Percentiles rank a stretch among this genome's conserved stretches.
Evolutionary conservation across 2,888 invertebrate genomes (phyloP).

Genomic region (Andrena flavipes): DNA sequence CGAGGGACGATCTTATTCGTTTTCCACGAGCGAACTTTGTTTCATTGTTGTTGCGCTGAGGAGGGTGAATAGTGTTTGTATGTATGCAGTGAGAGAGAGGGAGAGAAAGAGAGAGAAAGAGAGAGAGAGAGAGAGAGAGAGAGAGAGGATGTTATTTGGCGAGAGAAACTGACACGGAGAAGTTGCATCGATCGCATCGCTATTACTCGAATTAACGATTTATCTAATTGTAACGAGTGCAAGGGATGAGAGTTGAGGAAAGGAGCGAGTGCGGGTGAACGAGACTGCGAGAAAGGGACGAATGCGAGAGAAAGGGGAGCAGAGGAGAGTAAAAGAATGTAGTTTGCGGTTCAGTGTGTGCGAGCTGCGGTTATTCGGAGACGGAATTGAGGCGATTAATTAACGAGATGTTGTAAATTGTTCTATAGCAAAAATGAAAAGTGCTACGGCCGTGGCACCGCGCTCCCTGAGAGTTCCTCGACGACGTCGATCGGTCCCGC

Average conservation of each 20-base stretch:
- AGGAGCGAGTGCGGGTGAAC: conserved; percentile 21
- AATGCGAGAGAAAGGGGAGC: conserved; percentile 15
- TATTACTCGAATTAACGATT: conserved; percentile 62
- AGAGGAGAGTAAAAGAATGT: conserved; percentile 31
- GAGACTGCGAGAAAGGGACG: conserved; percentile 26
- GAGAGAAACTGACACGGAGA: conserved; percentile 36
- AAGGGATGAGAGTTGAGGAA: conserved; percentile 33
- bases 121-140: conserved; percentile 34
- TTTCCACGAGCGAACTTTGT: conserved; percentile 63
- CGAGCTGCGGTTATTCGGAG: conserved; percentile 65
- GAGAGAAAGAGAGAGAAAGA: conserved; percentile 14
- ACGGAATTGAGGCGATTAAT: conserved; percentile 78
- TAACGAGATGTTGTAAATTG: conserved; percentile 79
- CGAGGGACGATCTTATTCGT: conserved; percentile 53
- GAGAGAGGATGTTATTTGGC: conserved; percentile 17
- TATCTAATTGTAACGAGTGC: conserved; percentile 70
- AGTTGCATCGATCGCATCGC: conserved; percentile 64
- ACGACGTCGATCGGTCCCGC: background rate
- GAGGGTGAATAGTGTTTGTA: conserved; percentile 28
- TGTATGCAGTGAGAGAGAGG: conserved; percentile 24
- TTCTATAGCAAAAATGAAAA: conserved; percentile 79
- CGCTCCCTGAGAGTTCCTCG: conserved; percentile 60
- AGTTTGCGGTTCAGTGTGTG: conserved; percentile 54
- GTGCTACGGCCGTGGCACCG: conserved; percentile 75
- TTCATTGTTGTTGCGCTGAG: conserved; percentile 64